phyloP scores from a whole-genome alignment of 2,888 invertebrate species.

The Himalopsyche kuldschensis region DNA sequence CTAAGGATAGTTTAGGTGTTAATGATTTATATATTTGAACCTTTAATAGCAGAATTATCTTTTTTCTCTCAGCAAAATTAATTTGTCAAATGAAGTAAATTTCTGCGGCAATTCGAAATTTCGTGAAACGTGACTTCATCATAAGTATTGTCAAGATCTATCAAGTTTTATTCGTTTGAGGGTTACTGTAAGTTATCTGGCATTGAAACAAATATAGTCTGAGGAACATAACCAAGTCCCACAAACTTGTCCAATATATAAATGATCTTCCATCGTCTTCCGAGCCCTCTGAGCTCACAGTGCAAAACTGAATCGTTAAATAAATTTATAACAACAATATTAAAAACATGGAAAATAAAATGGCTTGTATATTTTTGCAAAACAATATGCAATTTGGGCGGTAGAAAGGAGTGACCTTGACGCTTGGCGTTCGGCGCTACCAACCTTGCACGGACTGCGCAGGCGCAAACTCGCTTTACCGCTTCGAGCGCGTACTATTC shows the following conservation, averaged over 20 bases:
- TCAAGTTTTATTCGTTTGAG: too few relatives aligned
- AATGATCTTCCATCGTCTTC: not conserved
- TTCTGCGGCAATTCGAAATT: too few relatives aligned
- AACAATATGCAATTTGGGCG: constrained; percentile 6
- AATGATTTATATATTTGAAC: too few relatives aligned
- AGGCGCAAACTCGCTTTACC: constrained; percentile 2
- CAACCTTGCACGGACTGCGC: constrained; percentile 31
- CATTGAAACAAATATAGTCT: too few relatives aligned
- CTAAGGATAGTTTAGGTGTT: too few relatives aligned
- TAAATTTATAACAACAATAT: not conserved
- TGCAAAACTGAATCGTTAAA: not conserved
- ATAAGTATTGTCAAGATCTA: too few relatives aligned
- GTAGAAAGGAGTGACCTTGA: constrained; percentile 35
- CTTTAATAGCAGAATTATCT: too few relatives aligned
- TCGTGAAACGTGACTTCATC: too few relatives aligned
- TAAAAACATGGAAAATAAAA: not conserved
- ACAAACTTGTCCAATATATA: not conserved
- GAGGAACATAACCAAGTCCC: too few relatives aligned
- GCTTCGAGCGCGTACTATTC: not conserved
- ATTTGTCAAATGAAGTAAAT: too few relatives aligned
- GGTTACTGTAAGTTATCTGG: too few relatives aligned
- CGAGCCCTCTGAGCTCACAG: not conserved
- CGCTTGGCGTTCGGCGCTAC: constrained; percentile 31
- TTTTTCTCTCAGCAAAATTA: too few relatives aligned
- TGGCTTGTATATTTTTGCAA: not conserved